Conservation (phyloP, 2,888 invertebrate genomes). For the Euplexia lucipara region DNA sequence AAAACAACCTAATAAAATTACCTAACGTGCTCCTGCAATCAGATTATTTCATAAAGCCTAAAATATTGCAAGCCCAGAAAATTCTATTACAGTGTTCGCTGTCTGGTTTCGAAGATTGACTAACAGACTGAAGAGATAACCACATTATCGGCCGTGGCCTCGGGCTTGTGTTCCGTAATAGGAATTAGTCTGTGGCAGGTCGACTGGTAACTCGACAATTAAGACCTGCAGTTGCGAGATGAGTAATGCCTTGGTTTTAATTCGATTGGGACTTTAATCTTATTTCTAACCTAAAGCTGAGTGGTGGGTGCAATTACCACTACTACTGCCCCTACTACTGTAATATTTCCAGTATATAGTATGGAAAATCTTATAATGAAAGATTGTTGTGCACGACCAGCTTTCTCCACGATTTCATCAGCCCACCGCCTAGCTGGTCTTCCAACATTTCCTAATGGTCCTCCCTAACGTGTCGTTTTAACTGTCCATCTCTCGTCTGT, state of each 20-base stretch:
- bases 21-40: background rate
- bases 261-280: background rate
- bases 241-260: conserved; percentile 9
- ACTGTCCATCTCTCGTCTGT: too few relatives aligned
- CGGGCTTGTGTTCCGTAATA: conserved; percentile 8
- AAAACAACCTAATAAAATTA: background rate
- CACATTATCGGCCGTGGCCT: conserved; percentile 15
- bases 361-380: too few relatives aligned
- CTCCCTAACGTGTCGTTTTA: too few relatives aligned
- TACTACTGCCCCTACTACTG: too few relatives aligned
- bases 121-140: conserved; percentile 3
- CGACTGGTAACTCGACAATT: conserved; percentile 10
- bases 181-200: background rate
- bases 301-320: background rate
- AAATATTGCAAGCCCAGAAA: background rate
- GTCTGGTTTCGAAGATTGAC: conserved; percentile 6
- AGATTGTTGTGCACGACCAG: too few relatives aligned
- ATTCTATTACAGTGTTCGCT: conserved; percentile 15
- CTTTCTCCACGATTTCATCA: too few relatives aligned
- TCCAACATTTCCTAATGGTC: too few relatives aligned
- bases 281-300: background rate
- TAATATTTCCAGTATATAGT: too few relatives aligned
- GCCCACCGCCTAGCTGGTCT: too few relatives aligned
- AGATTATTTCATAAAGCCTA: background rate
- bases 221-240: conserved; percentile 2